A percentile compares a stretch with the other conserved stretches of the same genome.
phyloP scores from a whole-genome alignment of 2,113 vertebrate species.

The Proteles cristata region DNA sequence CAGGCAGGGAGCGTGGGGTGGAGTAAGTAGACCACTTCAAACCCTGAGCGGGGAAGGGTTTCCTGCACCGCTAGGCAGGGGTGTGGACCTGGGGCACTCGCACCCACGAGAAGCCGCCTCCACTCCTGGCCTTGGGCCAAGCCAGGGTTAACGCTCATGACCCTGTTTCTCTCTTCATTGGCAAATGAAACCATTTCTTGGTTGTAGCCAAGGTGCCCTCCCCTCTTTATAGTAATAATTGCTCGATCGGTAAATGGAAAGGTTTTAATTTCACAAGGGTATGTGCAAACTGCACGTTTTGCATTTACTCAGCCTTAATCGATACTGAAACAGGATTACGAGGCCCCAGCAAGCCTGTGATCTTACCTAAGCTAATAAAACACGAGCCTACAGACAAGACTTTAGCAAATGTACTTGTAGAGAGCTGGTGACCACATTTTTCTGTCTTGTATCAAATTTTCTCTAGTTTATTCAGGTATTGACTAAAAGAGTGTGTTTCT shows the following conservation, averaged over 20 bases:
- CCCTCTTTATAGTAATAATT: constrained; percentile 56
- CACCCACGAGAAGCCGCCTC: not conserved
- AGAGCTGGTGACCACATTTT: constrained; percentile 28
- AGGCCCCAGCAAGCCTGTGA: constrained; percentile 57
- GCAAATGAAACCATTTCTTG: not conserved
- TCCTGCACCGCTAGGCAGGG: not conserved
- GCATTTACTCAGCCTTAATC: constrained; percentile 68
- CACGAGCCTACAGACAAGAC: not conserved
- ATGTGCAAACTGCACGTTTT: constrained; percentile 56
- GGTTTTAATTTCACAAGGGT: constrained; percentile 68
- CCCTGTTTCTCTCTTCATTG: not conserved
- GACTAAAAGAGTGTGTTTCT: not conserved
- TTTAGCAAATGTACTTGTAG: not conserved
- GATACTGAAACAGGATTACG: constrained; percentile 69
- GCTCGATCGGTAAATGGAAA: constrained; percentile 51
- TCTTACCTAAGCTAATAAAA: constrained; percentile 68
- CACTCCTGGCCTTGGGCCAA: not conserved
- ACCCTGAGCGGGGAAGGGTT: fast-evolving
- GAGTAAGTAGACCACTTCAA: not conserved
- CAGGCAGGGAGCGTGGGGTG: not conserved
- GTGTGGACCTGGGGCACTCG: fast-evolving
- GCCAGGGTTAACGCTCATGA: not conserved
- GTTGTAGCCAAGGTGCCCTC: not conserved
- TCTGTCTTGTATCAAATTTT: constrained; percentile 9
- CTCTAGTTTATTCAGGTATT: constrained; percentile 17